Evolutionary conservation across 2,113 vertebrate genomes (phyloP).

Genomic region (Catagonus wagneri): DNA sequence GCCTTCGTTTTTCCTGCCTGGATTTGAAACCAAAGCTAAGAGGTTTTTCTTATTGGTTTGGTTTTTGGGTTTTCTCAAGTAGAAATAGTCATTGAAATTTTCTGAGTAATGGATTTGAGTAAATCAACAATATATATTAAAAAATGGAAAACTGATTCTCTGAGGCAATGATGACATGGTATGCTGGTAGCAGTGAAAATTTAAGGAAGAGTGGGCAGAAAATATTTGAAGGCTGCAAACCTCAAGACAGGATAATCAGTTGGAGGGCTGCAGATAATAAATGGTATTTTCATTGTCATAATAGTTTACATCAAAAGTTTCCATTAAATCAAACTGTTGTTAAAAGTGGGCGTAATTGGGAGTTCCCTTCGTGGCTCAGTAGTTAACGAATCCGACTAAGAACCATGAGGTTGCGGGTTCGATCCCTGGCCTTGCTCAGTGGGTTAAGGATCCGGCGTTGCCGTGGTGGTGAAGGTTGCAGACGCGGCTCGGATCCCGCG

Average conservation of each 20-base stretch:
- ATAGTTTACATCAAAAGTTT: neutral
- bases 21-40: constrained; percentile 4
- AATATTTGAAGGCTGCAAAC: neutral
- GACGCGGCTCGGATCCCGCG: too few species aligned
- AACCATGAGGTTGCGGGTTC: too few species aligned
- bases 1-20: neutral
- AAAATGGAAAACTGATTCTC: neutral
- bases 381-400: too few species aligned
- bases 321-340: neutral
- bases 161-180: neutral
- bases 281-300: neutral
- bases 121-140: neutral
- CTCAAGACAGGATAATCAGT: neutral
- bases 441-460: too few species aligned
- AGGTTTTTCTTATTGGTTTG: neutral
- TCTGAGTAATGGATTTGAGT: neutral
- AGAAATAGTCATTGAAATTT: neutral
- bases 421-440: too few species aligned
- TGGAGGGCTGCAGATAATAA: neutral
- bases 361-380: too few species aligned
- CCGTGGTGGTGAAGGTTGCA: too few species aligned
- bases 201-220: neutral
- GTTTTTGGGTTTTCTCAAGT: neutral
- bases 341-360: neutral
- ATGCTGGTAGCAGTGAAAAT: neutral